phyloP scores from a whole-genome alignment of 2,888 invertebrate species.

The Cistogaster globosa region DNA sequence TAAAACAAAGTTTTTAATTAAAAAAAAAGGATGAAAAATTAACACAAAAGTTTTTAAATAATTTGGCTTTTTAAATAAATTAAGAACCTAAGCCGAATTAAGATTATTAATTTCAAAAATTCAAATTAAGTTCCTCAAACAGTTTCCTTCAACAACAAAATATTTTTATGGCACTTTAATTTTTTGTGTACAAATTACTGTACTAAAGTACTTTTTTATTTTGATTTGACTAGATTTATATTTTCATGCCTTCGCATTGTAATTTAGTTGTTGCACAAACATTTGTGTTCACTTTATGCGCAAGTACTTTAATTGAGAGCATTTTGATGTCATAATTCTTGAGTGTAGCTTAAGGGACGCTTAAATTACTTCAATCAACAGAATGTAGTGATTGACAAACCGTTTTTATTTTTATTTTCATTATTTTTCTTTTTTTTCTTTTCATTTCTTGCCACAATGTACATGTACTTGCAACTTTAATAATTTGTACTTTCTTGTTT shows the following conservation, averaged over 20 bases:
- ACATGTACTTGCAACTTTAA: background rate
- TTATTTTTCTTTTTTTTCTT: background rate
- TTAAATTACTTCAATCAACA: conserved; percentile 74
- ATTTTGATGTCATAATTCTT: conserved; percentile 79
- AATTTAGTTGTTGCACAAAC: conserved; percentile 5
- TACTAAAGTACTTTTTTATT: background rate
- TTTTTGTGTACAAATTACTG: background rate
- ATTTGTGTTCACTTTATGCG: conserved; percentile 67
- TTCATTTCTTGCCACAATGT: background rate
- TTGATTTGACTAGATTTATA: background rate
- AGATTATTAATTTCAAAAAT: too few relatives aligned
- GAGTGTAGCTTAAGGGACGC: conserved; percentile 73
- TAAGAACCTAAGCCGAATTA: too few relatives aligned
- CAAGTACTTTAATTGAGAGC: conserved; percentile 80
- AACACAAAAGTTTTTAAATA: too few relatives aligned
- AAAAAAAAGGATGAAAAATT: too few relatives aligned
- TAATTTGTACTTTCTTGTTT: background rate
- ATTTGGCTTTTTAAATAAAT: too few relatives aligned
- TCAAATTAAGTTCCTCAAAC: too few relatives aligned
- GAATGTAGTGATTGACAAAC: conserved; percentile 70
- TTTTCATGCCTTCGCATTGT: background rate
- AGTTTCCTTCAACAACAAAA: too few relatives aligned
- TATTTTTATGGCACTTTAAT: too few relatives aligned
- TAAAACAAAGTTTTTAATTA: too few relatives aligned
- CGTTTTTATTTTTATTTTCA: conserved; percentile 43